Percentiles rank a stretch among this genome's conserved stretches.
These are phyloP conservation scores for Strix aluco DNA, from an alignment of 2,113 vertebrate genomes.

Conservation along the genomic window DNA sequence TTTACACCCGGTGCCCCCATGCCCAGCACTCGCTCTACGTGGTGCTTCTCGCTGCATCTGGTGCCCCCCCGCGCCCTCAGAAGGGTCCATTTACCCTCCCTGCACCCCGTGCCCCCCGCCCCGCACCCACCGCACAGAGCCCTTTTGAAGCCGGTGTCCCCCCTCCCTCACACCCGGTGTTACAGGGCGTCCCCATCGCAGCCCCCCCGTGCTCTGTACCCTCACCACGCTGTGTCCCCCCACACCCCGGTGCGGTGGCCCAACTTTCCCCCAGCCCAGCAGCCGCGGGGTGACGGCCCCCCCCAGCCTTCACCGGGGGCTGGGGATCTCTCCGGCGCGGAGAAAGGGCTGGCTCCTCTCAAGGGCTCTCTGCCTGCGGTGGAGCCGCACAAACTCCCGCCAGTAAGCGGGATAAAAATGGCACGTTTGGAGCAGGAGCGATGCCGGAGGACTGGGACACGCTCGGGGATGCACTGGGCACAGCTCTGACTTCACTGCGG, in stretches of 20 bases:
- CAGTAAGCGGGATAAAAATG: background rate
- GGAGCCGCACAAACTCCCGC: background rate
- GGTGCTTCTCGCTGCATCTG: background rate
- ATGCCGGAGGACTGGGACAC: background rate
- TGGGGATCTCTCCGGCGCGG: background rate
- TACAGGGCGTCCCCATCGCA: background rate
- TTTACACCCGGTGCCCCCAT: background rate
- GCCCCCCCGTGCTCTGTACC: background rate
- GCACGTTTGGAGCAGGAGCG: background rate
- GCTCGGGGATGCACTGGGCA: background rate
- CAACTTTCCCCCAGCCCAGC: background rate
- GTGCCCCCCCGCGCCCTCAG: background rate
- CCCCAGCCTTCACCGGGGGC: background rate
- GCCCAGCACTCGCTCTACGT: background rate
- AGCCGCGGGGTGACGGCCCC: background rate
- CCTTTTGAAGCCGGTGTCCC: background rate
- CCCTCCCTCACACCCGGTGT: background rate
- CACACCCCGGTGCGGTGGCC: background rate
- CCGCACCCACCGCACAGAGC: background rate
- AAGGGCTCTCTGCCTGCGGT: background rate
- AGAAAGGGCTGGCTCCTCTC: background rate
- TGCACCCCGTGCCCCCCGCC: background rate
- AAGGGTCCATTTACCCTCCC: background rate
- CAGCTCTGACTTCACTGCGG: background rate
- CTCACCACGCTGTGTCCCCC: background rate